These are phyloP conservation scores for Nephila pilipes DNA, from an alignment of 1,140 invertebrate species.

Conservation along the genomic window DNA sequence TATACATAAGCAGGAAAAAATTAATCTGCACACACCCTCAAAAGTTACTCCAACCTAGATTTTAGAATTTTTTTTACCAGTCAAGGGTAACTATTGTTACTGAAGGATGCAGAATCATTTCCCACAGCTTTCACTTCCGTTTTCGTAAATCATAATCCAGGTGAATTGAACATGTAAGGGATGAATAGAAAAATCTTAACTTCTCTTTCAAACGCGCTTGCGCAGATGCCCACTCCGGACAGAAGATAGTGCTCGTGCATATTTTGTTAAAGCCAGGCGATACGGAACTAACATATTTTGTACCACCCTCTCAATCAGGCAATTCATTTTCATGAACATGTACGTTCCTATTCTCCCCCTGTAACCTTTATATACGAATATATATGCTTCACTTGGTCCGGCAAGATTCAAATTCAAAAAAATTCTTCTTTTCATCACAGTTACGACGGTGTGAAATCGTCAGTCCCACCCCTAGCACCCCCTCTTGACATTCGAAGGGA, in stretches of 20 bases:
- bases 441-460: constrained; percentile 72
- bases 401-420: constrained; percentile 67
- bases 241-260: background rate
- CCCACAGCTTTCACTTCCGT: constrained; percentile 69
- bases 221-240: constrained; percentile 49
- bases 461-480: background rate
- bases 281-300: constrained; percentile 71
- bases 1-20: background rate
- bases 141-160: constrained; percentile 20
- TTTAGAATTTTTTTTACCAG: background rate
- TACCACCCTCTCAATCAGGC: constrained; percentile 56
- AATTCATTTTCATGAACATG: constrained; percentile 70
- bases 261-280: constrained; percentile 58
- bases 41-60: background rate
- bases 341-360: background rate
- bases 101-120: constrained; percentile 46
- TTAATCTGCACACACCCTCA: too few relatives aligned
- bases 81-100: constrained; percentile 15
- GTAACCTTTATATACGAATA: constrained; percentile 71
- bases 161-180: constrained; percentile 23
- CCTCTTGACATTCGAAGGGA: constrained; percentile 1
- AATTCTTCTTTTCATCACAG: constrained; percentile 58
- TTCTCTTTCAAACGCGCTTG: constrained; percentile 6
- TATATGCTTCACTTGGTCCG: constrained; percentile 59
- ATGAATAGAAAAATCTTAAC: constrained; percentile 57